Evolutionary conservation across 1,140 invertebrate genomes (phyloP), one percentile per base, ranked within the genome.

Genomic region (Copidosoma floridanum): DNA sequence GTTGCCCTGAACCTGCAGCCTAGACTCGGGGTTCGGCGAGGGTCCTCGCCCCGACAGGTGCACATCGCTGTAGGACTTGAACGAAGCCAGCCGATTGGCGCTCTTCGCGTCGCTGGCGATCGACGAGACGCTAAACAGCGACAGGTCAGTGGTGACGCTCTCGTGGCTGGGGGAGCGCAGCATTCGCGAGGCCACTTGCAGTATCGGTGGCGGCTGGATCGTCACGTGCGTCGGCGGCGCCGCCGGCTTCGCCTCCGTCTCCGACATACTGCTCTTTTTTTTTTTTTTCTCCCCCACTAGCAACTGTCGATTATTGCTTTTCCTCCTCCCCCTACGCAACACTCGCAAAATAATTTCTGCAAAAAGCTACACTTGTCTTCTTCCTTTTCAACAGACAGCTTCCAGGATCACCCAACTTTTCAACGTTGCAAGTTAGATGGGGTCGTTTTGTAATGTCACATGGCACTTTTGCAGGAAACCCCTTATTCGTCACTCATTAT

Each of bases 111-210:
- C 87, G 4, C 86, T 88, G 0, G 88, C 86, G 2, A 86, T 82
- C 3, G 89, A 91, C 1, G 89, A 91, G 6, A 92, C 85, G 40
- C 89, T 91, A 74, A 92, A 89, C 51, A 92, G 77, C 0, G 89
- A 91, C 27, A 92, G 74, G 72, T 92, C 90, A 2, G 90, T 92
- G 6, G 89, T 90, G 63, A 92, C 88, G 16, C 88, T 89, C 76
- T 93, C 91, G 72, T 90, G 90, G 32, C 89, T 91, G 2, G 91
- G 90, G 6, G 89, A 91, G 20, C 89, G 82, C 18, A 90, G 80
- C 77, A 91, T 88, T n/a, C 86, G 78, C 68, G 83, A 80, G 1
- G 80, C 78, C 0, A 84, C 81, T 47, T 80, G 78, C 35, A 84
- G 65, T 2, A 79, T 76, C 5, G 82, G 80, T n/a, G n/a, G n/a